phyloP scores from a whole-genome alignment of 1,140 invertebrate species.

The Saccostrea glomerata region DNA sequence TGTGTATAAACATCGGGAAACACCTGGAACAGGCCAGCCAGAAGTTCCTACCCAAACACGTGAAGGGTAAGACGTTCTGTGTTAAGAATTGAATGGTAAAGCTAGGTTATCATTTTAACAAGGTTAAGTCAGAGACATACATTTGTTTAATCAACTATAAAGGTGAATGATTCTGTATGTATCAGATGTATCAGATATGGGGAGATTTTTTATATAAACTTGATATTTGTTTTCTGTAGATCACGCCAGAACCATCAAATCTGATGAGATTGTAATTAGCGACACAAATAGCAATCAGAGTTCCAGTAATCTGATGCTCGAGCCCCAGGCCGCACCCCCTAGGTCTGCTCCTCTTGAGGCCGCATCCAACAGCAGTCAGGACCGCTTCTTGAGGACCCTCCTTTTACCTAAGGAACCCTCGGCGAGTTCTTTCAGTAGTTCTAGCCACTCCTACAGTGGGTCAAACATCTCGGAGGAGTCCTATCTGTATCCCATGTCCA shows the following conservation, averaged over 20 bases:
- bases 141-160: too few species aligned
- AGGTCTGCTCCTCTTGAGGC: neutral
- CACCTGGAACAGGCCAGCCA: conserved; percentile 88
- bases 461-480: neutral
- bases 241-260: neutral
- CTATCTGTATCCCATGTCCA: neutral
- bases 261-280: neutral
- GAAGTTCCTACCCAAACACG: conserved; percentile 59
- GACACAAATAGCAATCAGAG: conserved; percentile 8
- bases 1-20: conserved; percentile 89
- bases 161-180: too few species aligned
- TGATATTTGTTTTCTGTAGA: neutral
- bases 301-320: neutral
- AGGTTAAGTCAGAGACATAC: neutral
- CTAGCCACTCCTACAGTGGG: neutral
- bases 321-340: neutral
- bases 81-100: neutral
- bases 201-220: too few species aligned
- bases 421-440: neutral
- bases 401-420: conserved; percentile 33
- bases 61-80: neutral
- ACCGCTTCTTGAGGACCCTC: conserved; percentile 8
- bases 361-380: neutral
- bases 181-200: too few species aligned
- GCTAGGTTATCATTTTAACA: neutral